Percentiles rank a stretch among this genome's conserved stretches.
Evolutionary conservation across 2,113 vertebrate genomes (phyloP).

Genomic region (Rhea pennata): DNA sequence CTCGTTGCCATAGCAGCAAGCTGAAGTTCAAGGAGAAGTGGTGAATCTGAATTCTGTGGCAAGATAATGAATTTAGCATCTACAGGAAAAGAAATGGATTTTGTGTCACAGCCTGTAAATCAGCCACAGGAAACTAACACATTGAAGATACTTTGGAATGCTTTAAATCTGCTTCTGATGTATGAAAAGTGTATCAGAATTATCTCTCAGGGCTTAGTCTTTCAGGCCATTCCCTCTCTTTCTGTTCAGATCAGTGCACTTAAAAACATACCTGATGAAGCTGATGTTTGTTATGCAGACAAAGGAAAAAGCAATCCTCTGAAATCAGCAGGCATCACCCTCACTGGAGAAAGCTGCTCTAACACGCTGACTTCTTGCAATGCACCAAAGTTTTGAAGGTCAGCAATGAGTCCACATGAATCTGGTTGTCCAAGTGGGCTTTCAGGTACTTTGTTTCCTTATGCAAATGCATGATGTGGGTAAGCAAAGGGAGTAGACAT

Average conservation of each 20-base stretch:
- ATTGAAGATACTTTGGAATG: conserved; percentile 60
- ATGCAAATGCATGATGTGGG: rapidly evolving
- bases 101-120: conserved; percentile 80
- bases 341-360: neutral
- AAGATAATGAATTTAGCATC: conserved; percentile 83
- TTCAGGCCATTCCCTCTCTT: neutral
- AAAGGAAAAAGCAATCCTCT: neutral
- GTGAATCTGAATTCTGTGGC: conserved; percentile 76
- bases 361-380: neutral
- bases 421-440: neutral
- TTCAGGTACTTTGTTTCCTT: neutral
- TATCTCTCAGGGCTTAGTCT: conserved; percentile 24
- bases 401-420: rapidly evolving
- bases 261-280: neutral
- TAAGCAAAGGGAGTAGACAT: neutral
- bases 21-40: conserved; percentile 76
- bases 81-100: conserved; percentile 81
- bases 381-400: neutral
- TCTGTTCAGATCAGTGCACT: neutral
- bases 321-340: neutral
- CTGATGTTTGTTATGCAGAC: neutral
- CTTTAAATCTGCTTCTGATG: conserved; percentile 63
- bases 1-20: conserved; percentile 77
- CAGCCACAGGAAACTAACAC: conserved; percentile 68
- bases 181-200: conserved; percentile 41